Conservation (phyloP, 2,888 invertebrate genomes). For the Ennomos quercinarius region DNA sequence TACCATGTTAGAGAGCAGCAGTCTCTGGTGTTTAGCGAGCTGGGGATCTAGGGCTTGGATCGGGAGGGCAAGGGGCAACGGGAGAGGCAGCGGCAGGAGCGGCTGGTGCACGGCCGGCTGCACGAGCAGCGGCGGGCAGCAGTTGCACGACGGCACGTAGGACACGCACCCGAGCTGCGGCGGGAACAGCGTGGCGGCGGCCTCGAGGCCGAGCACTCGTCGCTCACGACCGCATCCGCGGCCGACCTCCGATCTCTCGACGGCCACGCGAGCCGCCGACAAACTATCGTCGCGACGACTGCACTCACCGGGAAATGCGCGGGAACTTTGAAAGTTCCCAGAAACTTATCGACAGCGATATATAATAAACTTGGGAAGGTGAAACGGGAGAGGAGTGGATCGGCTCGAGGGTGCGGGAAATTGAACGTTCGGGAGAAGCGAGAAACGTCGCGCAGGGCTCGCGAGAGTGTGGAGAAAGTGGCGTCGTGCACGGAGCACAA, state of each 20-base stretch:
- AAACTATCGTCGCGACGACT: slow-evolving; percentile 44
- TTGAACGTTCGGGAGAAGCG: slow-evolving; percentile 78
- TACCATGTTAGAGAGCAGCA: slow-evolving; percentile 86
- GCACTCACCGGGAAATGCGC: slow-evolving; percentile 54
- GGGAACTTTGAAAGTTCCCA: slow-evolving; percentile 62
- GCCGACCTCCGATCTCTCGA: slow-evolving; percentile 74
- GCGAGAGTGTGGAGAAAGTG: slow-evolving; percentile 82
- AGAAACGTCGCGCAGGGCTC: slow-evolving; percentile 80
- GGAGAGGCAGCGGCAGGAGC: slow-evolving; percentile 77
- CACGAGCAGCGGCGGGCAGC: slow-evolving; percentile 80
- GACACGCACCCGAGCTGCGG: slow-evolving; percentile 85
- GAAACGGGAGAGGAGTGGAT: slow-evolving; percentile 62
- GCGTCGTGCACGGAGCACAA: slow-evolving; percentile 83
- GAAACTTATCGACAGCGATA: slow-evolving; percentile 6
- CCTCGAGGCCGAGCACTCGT: slow-evolving; percentile 82
- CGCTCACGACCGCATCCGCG: slow-evolving; percentile 83
- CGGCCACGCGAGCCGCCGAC: slow-evolving; percentile 74
- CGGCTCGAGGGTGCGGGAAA: slow-evolving; percentile 75
- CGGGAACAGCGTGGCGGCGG: slow-evolving; percentile 85
- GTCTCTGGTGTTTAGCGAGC: slow-evolving; percentile 81
- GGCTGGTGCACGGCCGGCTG: slow-evolving; percentile 77
- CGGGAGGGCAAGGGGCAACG: slow-evolving; percentile 78
- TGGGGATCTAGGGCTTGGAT: slow-evolving; percentile 81
- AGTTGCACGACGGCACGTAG: slow-evolving; percentile 83
- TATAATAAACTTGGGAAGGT: slow-evolving; percentile 54